Conservation (phyloP, 2,797 vertebrate species). For the Premnoplex brunnescens region DNA sequence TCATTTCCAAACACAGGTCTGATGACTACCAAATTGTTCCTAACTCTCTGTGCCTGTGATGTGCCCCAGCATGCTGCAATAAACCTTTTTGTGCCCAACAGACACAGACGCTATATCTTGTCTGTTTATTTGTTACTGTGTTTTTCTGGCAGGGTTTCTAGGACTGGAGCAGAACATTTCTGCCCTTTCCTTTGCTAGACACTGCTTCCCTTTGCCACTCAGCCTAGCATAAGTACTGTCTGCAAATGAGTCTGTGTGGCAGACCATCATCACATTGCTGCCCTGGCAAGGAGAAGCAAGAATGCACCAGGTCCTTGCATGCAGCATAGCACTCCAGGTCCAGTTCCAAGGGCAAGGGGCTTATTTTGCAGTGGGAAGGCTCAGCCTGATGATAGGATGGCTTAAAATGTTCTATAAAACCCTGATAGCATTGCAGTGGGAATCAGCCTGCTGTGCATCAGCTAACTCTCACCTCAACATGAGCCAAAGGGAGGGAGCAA, state of each 20-base stretch:
- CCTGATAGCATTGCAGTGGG: background rate
- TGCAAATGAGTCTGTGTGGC: background rate
- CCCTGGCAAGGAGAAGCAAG: background rate
- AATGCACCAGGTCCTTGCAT: rapidly evolving
- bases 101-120: rapidly evolving
- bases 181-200: background rate
- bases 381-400: background rate
- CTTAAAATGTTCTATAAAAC: background rate
- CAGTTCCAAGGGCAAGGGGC: rapidly evolving
- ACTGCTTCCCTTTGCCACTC: rapidly evolving
- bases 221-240: rapidly evolving
- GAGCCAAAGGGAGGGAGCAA: background rate
- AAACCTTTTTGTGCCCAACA: background rate
- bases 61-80: background rate
- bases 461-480: background rate
- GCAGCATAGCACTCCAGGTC: rapidly evolving
- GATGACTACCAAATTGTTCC: background rate
- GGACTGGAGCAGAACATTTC: background rate
- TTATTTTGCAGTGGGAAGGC: background rate
- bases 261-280: background rate
- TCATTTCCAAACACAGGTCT: rapidly evolving
- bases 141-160: background rate
- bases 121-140: rapidly evolving
- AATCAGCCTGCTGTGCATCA: background rate
- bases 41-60: background rate